Evolutionary conservation across 2,797 vertebrate genomes (phyloP).

Genomic region (Chaetodon trifasciatus): DNA sequence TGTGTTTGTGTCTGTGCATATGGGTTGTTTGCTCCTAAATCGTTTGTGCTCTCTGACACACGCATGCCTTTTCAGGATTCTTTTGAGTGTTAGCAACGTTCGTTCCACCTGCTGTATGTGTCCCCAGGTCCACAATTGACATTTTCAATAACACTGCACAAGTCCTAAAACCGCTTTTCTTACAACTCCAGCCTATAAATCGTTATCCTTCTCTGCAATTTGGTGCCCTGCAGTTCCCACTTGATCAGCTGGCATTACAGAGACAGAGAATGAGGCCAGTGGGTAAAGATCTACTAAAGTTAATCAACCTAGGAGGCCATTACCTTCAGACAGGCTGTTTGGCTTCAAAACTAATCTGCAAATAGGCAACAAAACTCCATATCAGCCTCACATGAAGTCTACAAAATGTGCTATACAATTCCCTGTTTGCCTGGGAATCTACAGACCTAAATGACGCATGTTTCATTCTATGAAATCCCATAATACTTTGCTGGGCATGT

Average conservation of each 20-base stretch:
- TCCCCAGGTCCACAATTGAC: conserved; percentile 39
- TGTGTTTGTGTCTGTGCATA: conserved; percentile 21
- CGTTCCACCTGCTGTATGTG: conserved; percentile 20
- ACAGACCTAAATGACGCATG: conserved; percentile 18
- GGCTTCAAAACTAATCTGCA: conserved; percentile 55
- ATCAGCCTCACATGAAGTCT: conserved; percentile 21
- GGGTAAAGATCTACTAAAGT: conserved; percentile 70
- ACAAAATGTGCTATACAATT: conserved; percentile 13
- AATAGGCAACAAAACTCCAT: conserved; percentile 40
- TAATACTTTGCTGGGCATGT: conserved; percentile 22
- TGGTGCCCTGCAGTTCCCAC: conserved; percentile 55
- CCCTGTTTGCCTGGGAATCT: conserved; percentile 23
- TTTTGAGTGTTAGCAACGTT: neutral
- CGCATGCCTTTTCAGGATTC: conserved; percentile 48
- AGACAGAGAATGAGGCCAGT: conserved; percentile 53
- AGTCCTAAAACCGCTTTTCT: conserved; percentile 38
- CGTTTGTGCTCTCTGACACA: conserved; percentile 35
- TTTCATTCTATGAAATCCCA: conserved; percentile 17
- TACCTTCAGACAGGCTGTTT: conserved; percentile 51
- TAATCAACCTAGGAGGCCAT: conserved; percentile 59
- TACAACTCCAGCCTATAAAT: conserved; percentile 31
- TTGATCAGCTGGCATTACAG: conserved; percentile 54
- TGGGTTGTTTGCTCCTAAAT: conserved; percentile 29
- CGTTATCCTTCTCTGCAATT: conserved; percentile 51
- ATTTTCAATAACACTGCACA: conserved; percentile 53